Evolutionary conservation across 92 coral and sea anemone species (phyloP).

Genomic region (Palythoa heliodiscus): DNA sequence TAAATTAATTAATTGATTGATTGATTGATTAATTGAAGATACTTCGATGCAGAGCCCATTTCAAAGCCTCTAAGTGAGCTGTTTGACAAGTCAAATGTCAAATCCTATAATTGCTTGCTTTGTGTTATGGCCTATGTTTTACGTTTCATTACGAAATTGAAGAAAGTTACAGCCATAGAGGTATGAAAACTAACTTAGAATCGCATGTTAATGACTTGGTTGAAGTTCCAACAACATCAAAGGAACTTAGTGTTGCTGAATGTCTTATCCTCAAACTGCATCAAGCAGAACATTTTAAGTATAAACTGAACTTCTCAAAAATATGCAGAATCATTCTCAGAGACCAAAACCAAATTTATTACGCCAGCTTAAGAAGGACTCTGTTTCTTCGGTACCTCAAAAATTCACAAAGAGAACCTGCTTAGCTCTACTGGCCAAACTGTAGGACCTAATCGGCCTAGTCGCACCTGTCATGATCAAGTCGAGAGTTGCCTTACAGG

Average conservation of each 20-base stretch:
- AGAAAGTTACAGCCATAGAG: slow-evolving; percentile 23
- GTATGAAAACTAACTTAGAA: slow-evolving; percentile 1
- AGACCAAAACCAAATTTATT: slow-evolving; percentile 46
- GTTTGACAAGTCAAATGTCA: slow-evolving; percentile 20
- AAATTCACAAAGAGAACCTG: no score
- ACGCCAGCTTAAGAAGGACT: slow-evolving; percentile 48
- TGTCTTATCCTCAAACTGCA: slow-evolving; percentile 33
- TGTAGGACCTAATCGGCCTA: no score
- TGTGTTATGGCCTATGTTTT: slow-evolving; percentile 42
- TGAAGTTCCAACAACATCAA: slow-evolving; percentile 52
- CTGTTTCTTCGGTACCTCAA: no score
- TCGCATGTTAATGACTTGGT: slow-evolving; percentile 8
- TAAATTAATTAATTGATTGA: no score
- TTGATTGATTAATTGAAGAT: no score
- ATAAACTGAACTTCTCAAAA: slow-evolving; percentile 30
- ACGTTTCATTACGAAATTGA: slow-evolving; percentile 41
- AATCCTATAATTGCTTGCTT: slow-evolving; percentile 33
- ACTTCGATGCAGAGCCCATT: not conserved
- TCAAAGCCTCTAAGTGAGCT: slow-evolving; percentile 24
- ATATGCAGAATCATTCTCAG: slow-evolving; percentile 23
- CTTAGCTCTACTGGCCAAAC: no score
- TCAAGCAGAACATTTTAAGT: slow-evolving; percentile 39
- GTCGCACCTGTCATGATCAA: no score
- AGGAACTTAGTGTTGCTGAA: slow-evolving; percentile 39
- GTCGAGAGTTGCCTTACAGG: no score